Evolutionary conservation across 2,113 vertebrate genomes (phyloP).

Genomic region (Nipponia nippon): DNA sequence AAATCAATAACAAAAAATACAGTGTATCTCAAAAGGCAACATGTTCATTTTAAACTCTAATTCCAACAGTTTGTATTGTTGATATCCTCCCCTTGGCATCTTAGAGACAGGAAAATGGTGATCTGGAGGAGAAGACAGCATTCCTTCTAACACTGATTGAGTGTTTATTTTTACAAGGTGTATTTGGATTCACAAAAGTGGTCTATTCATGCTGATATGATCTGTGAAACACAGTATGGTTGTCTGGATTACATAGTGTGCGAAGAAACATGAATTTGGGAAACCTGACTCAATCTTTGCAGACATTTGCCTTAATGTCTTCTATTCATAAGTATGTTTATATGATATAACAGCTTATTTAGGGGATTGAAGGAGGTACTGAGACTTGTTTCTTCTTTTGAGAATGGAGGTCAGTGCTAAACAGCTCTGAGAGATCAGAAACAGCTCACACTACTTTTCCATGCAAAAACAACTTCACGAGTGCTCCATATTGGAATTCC

Average conservation of each 20-base stretch:
- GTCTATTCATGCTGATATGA: neutral
- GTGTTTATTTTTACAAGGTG: neutral
- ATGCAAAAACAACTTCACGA: neutral
- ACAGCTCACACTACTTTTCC: neutral
- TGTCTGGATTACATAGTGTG: neutral
- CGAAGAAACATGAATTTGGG: neutral
- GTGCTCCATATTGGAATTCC: neutral
- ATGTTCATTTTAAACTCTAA: neutral
- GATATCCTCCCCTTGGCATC: neutral
- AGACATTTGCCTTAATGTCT: neutral
- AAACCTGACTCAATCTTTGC: neutral
- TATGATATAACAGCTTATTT: neutral
- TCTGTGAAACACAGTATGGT: neutral
- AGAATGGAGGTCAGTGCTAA: neutral
- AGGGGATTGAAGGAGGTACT: neutral
- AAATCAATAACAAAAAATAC: neutral
- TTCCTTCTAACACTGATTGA: neutral
- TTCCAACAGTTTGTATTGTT: neutral
- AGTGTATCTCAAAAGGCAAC: neutral
- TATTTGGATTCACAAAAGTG: neutral
- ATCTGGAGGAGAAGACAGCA: neutral
- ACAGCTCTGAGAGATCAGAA: neutral
- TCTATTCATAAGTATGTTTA: neutral
- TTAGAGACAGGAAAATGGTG: neutral
- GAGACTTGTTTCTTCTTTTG: neutral